Conservation (phyloP, 2,113 vertebrate genomes). For the Scopus umbretta region DNA sequence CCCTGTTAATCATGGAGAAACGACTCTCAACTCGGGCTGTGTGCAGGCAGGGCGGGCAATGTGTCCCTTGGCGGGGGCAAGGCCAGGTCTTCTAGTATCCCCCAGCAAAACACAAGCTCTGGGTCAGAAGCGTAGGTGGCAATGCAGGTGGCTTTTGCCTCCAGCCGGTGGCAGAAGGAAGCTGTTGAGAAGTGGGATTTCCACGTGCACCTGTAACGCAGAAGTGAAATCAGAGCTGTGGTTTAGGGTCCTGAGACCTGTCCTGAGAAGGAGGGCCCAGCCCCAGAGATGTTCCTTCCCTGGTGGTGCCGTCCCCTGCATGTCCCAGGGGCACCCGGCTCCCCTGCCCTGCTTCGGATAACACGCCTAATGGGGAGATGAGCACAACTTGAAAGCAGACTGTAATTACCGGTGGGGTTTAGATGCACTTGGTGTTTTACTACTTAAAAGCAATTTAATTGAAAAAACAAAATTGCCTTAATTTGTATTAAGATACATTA, state of each 20-base stretch:
- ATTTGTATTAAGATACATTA: slow-evolving; percentile 21
- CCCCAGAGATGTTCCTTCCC: not conserved
- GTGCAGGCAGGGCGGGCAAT: not conserved
- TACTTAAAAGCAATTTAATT: not conserved
- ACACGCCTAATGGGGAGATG: not conserved
- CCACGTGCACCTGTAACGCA: accelerated
- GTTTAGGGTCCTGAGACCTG: not conserved
- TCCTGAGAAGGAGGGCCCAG: not conserved
- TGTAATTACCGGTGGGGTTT: not conserved
- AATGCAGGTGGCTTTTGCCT: accelerated
- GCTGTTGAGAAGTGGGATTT: accelerated
- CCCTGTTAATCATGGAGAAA: not conserved
- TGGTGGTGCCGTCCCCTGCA: accelerated
- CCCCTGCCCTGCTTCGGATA: not conserved
- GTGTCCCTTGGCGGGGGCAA: accelerated
- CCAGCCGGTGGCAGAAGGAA: not conserved
- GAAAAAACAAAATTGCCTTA: not conserved
- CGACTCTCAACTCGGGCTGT: not conserved
- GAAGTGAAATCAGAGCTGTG: not conserved
- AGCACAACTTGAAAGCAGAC: not conserved
- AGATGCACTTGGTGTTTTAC: not conserved
- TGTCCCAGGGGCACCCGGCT: accelerated
- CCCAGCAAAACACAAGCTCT: not conserved
- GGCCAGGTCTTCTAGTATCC: not conserved
- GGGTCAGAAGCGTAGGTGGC: not conserved